Evolutionary conservation across 37 sponge, comb jelly and placozoan species (phyloP).

Genomic region (Oscarella lobularis): DNA sequence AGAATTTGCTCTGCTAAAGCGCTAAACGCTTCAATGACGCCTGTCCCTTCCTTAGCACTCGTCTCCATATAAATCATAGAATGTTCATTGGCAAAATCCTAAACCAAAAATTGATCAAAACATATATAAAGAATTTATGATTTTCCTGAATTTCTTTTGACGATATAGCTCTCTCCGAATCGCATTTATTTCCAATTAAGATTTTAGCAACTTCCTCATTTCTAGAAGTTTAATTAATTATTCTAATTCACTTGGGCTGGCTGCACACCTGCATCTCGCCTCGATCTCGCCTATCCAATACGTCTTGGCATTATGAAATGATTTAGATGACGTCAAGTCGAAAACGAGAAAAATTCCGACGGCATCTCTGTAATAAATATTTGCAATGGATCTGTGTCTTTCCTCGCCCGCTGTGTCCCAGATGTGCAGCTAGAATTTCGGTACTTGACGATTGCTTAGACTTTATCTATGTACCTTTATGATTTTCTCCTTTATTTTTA

Average conservation of each 20-base stretch:
- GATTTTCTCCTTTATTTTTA: not conserved
- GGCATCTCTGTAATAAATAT: not conserved
- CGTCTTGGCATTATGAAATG: not conserved
- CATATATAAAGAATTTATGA: not conserved
- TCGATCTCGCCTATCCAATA: not conserved
- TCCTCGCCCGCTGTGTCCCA: not conserved
- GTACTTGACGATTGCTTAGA: not conserved
- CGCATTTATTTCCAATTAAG: not conserved
- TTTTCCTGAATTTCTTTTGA: not conserved
- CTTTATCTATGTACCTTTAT: not conserved
- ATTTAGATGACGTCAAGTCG: not conserved
- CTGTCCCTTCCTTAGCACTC: not conserved
- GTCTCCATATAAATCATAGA: not conserved
- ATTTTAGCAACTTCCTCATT: not conserved
- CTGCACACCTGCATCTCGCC: not conserved
- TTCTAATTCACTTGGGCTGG: too few relatives aligned
- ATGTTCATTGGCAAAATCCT: not conserved
- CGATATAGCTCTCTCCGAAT: not conserved
- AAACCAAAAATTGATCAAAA: not conserved
- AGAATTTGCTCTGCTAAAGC: too few relatives aligned
- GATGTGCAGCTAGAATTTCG: not conserved
- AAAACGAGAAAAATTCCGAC: not conserved
- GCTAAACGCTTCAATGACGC: not conserved
- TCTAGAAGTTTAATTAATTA: too few relatives aligned
- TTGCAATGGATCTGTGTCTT: not conserved